phyloP scores from a whole-genome alignment of 2,888 invertebrate genomes.

The Leucophora obtusa region DNA sequence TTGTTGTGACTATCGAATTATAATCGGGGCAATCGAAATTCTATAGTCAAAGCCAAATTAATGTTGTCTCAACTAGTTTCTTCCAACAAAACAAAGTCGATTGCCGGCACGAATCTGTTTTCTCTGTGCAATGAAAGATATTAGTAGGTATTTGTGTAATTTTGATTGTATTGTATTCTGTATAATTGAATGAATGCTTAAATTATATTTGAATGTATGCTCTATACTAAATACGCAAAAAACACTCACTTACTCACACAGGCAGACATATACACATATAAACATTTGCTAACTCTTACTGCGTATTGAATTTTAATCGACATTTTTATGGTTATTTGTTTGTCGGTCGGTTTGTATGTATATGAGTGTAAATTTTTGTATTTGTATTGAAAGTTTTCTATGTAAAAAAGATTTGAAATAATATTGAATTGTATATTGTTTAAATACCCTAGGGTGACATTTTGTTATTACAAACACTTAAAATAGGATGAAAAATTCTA shows the following conservation, averaged over 20 bases:
- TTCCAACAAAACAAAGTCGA: too few species aligned
- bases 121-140: background rate
- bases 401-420: background rate
- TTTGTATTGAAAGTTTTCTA: slow-evolving; percentile 10
- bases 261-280: background rate
- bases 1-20: too few species aligned
- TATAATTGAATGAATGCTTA: background rate
- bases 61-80: too few species aligned
- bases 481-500: background rate
- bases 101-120: too few species aligned
- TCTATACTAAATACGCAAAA: background rate
- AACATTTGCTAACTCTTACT: background rate
- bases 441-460: slow-evolving; percentile 13
- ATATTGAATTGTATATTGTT: slow-evolving; percentile 11
- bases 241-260: too few species aligned
- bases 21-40: too few species aligned
- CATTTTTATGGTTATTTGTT: slow-evolving; percentile 18
- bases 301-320: slow-evolving; percentile 35
- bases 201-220: background rate
- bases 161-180: slow-evolving; percentile 6
- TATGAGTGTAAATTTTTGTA: slow-evolving; percentile 17
- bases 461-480: slow-evolving; percentile 10
- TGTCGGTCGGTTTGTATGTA: background rate
- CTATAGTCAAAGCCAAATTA: too few species aligned
- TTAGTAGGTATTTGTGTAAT: slow-evolving; percentile 5